Evolutionary conservation across 2,113 vertebrate genomes (phyloP), one percentile per base, ranked within the genome.

Genomic region (Baryphthengus martii): DNA sequence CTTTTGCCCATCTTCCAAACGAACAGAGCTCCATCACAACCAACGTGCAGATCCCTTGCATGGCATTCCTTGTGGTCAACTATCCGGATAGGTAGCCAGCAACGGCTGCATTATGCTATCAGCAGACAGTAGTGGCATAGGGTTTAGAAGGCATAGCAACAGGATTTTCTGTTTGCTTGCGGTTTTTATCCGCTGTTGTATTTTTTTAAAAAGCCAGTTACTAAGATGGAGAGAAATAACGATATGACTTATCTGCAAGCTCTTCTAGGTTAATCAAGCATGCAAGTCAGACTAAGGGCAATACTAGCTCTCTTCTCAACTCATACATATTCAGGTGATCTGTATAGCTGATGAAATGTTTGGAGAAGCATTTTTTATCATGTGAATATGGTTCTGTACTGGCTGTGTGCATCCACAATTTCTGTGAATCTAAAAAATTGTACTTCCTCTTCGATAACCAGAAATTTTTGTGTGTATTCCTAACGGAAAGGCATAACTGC

Each of bases 111-210:
- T 33, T 80, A 29, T 58, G 28, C 67, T 92, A 10, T 25, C 39
- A 72, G 65, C 50, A 74, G 47, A 10, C 42, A 88, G 59, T 6
- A 50, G 17, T 13, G 23, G 2, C 39, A 8, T 6, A 63, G 21
- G 28, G n/a, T 72, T 8, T 21, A 42, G 44, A 55, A 78, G 25
- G 7, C 7, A 35, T 5, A 86, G 11, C 15, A 53, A 61, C 20
- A 14, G 17, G 44, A 31, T 71, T 76, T 56, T 18, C 17, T 68
- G 3, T 26, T 78, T 59, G 4, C 67, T 42, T 84, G 18, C 7
- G 26, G 2, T 5, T 24, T 5, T 47, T 75, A 29, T 4, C 9
- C 1, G 17, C 17, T 0, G 0, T 17, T 74, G 16, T 66, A 13
- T 68, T 76, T 59, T 40, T 35, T 67, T 47, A 14, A 10, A 56